phyloP scores from a whole-genome alignment of 2,113 vertebrate genomes.

The Epinephelus lanceolatus region DNA sequence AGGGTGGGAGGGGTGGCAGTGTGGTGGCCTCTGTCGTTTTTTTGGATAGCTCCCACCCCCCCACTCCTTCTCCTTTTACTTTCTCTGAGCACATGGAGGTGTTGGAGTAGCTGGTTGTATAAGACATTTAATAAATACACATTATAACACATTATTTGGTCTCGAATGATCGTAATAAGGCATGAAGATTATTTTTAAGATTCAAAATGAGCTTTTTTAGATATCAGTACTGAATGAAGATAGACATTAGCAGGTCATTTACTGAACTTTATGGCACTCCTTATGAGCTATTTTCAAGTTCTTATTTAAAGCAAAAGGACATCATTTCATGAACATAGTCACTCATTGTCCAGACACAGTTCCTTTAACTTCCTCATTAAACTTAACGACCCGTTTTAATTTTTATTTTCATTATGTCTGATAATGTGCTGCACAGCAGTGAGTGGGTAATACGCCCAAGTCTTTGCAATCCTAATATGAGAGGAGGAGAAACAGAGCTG shows the following conservation, averaged over 20 bases:
- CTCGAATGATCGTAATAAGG: neutral
- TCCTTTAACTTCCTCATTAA: conserved; percentile 28
- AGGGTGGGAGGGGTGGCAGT: conserved; percentile 50
- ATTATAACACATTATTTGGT: neutral
- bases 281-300: conserved; percentile 23
- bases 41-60: conserved; percentile 44
- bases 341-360: conserved; percentile 10
- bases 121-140: conserved; percentile 21
- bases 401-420: conserved; percentile 19
- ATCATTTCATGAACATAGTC: conserved; percentile 1
- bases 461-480: neutral
- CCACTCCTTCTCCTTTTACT: conserved; percentile 50
- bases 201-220: neutral
- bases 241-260: neutral
- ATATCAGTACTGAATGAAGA: conserved; percentile 2
- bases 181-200: neutral
- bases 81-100: conserved; percentile 49
- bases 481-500: neutral
- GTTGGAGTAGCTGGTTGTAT: conserved; percentile 17
- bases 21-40: conserved; percentile 69
- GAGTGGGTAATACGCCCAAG: neutral
- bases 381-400: conserved; percentile 31
- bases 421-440: neutral
- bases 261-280: conserved; percentile 6
- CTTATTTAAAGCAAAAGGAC: conserved; percentile 6